Evolutionary conservation across 2,797 vertebrate genomes (phyloP).

Genomic region (Aselliscus stoliczkanus): DNA sequence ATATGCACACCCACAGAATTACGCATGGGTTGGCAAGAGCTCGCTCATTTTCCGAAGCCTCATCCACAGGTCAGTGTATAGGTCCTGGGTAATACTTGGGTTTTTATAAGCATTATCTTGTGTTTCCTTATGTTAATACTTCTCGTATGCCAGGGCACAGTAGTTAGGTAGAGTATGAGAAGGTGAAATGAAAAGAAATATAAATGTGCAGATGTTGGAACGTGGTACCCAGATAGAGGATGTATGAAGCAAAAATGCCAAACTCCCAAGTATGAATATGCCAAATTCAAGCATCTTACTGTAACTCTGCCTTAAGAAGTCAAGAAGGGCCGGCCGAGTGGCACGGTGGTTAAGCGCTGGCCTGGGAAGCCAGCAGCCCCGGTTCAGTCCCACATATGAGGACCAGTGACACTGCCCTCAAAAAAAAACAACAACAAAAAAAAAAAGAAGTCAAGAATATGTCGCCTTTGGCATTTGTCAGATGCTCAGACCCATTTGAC

Average conservation of each 20-base stretch:
- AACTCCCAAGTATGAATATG: neutral
- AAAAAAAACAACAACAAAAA: too few relatives aligned
- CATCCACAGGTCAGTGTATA: neutral
- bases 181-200: neutral
- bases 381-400: too few relatives aligned
- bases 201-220: neutral
- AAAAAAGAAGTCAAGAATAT: slow-evolving; percentile 5
- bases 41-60: neutral
- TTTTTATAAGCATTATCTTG: neutral
- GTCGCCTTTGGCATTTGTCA: neutral
- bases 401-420: too few relatives aligned
- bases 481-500: neutral
- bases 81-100: neutral
- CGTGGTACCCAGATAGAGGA: neutral
- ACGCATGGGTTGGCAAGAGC: neutral
- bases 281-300: neutral
- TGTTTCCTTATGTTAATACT: neutral
- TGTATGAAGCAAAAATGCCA: neutral
- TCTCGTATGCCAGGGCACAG: neutral
- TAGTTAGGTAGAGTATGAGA: neutral
- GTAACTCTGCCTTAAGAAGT: neutral
- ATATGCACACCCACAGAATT: fast-evolving
- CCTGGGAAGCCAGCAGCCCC: too few relatives aligned
- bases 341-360: too few relatives aligned
- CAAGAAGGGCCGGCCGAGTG: too few relatives aligned